Base-by-base conservation (phyloP, 2,113 vertebrate species). In the Peromyscus maniculatus region DNA sequence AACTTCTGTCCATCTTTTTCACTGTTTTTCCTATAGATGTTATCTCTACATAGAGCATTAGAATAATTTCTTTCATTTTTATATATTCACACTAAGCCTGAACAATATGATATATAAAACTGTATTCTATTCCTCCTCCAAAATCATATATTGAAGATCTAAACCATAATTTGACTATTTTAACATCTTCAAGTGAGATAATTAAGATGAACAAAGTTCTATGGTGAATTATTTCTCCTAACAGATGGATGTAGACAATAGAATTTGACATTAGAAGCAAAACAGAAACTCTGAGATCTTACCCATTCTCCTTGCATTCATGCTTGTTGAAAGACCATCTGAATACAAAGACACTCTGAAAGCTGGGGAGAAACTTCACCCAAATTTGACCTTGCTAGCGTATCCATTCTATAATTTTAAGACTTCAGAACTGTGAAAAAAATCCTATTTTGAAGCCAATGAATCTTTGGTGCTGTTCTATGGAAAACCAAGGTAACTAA, bases 381-480 rank as follows among this genome's bases (percentile, higher is more conserved):
- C 33, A 55, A 52, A 83, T 9, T 0, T 24, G 0, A 31, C 49
- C 10, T 5, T 69, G 12, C 5, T 19, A n/a, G 16, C 39, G 17
- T 5, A 12, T 22, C 31, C 8, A 8, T 64, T 12, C 7, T 3
- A 5, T 7, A 71, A 43, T 82, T 19, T 52, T 9, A 4, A 22
- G 26, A 19, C n/a, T 31, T 52, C 4, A 83, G n/a, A 82, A 36
- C 16, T 77, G 3, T 7, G n/a, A 24, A 16, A 49, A 90, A 31
- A 71, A 36, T 6, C 26, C 1, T 13, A 6, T n/a, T 39, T 84
- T 72, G 21, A 71, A 57, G 3, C 0, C 21, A 36, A 12, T 22
- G 16, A 17, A 62, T 4, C 0, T 43, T 36, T 3, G 19, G 3
- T 64, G 24, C 4, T 1, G 2, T 26, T 39, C 5, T 64, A 33